Base-by-base conservation (phyloP, 2,888 invertebrate genomes). In the Apotomis turbidana region DNA sequence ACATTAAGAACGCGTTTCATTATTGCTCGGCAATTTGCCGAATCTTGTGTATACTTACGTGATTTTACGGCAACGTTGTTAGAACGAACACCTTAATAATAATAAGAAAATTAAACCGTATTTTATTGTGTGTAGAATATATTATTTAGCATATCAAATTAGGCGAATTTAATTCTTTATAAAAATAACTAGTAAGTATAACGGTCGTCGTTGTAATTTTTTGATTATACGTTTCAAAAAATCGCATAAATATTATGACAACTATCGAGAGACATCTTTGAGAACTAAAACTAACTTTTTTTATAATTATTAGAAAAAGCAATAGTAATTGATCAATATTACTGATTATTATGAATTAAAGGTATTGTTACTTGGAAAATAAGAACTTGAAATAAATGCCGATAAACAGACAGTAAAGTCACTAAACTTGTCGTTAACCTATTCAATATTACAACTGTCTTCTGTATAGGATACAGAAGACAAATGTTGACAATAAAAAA, bases 1-100 rank as follows among this genome's bases (percentile, higher is more conserved):
- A 68, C 74, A 70, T 69, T 74, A 71, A 75, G 75, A 75, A 71
- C 41, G 61, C 13, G 62, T 69, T 66, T 55, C 52, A 71, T 71
- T 66, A 63, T 63, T 61, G 15, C 72, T 68, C 68, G 68, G 63
- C 62, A 59, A 12, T 54, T 68, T 72, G 68, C 64, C 59, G 60
- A 69, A 64, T 60, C 38, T 54, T 49, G 55, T 36, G 10, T 44
- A 12, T 9, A 52, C 15, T 41, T 44, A 52, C 15, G 54, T 44
- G 44, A 12, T 66, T 44, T 46, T 15, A 46, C 66, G 46, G 36
- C 41, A 36, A 46, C 12, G 27, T n/a, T 27, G 10, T 46, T 12
- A 44, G 3, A 55, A n/a, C 13, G 1, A 8, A 49, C 9, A 49
- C 1, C 5, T 8, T 12, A 12, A n/a, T 15, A 15, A 15, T 15